Base-by-base conservation (phyloP, 2,797 vertebrate genomes). In the Ptychadena robeensis region DNA sequence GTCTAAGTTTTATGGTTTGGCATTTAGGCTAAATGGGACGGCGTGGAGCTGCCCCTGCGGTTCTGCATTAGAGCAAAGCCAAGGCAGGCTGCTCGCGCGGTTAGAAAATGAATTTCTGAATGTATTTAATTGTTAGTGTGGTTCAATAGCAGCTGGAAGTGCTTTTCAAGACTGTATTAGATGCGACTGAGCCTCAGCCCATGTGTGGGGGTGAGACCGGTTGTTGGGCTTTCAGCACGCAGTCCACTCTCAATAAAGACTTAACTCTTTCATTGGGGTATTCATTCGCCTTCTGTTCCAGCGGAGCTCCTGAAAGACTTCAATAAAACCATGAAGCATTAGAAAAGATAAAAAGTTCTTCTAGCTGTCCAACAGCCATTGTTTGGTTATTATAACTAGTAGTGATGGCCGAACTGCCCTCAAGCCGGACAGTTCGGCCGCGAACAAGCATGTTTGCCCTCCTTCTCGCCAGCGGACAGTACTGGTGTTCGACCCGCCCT, bases 51-150 rank as follows among this genome's bases (percentile, higher is more conserved):
- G 78, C 82, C 82, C 82, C 82, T 85, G 82, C 72, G 63, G 82
- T 80, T 85, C 77, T 80, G 53, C 82, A 85, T 85, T 85, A 85
- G 82, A 85, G 34, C 28, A 85, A 85, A 80, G 37, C 82, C 53
- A 40, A 69, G 71, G 78, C 82, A 75, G 76, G n/a, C 77, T 85
- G 78, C 74, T 75, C 75, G 78, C 72, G 75, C 31, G 71, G 82
- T 75, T 78, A 84, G 71, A 80, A 80, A 84, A 84, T 84, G 82
- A 84, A 84, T 84, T 84, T 84, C 76, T 84, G 53, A 65, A 81
- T 73, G 82, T 80, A 80, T 84, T 84, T 84, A 79, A 79, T 84
- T 84, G 76, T 79, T 34, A 85, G 78, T 80, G 65, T 67, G 63
- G 78, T 85, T 85, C 77, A 85, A 75, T 80, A 75, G 57, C 77